Evolutionary conservation across 2,888 invertebrate genomes (phyloP).

Genomic region (Xanthorhoe designata): DNA sequence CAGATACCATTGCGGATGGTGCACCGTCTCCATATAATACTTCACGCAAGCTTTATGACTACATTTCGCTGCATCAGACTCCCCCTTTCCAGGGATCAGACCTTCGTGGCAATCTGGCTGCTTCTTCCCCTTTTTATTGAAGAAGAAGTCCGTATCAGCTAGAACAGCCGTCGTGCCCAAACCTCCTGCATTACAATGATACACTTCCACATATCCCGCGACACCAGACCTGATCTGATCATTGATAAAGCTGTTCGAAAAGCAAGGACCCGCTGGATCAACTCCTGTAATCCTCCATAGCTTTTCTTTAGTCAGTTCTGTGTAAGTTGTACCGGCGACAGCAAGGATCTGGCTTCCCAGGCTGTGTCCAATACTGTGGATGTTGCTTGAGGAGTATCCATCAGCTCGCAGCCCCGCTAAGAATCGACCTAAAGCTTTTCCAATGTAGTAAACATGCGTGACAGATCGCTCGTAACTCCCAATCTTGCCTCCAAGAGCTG

Average conservation of each 20-base stretch:
- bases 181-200: slow-evolving; percentile 86
- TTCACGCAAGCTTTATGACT: slow-evolving; percentile 76
- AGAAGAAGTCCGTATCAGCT: slow-evolving; percentile 86
- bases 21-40: slow-evolving; percentile 69
- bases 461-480: slow-evolving; percentile 77
- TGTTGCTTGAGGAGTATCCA: slow-evolving; percentile 68
- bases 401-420: slow-evolving; percentile 60
- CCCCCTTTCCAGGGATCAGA: slow-evolving; percentile 66
- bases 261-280: slow-evolving; percentile 80
- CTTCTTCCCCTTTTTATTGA: slow-evolving; percentile 83
- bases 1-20: slow-evolving; percentile 63
- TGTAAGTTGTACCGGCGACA: slow-evolving; percentile 62
- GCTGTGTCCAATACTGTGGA: slow-evolving; percentile 76
- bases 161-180: slow-evolving; percentile 80
- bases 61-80: slow-evolving; percentile 72
- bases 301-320: slow-evolving; percentile 64
- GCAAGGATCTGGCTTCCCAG: slow-evolving; percentile 76
- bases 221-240: slow-evolving; percentile 82
- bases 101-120: slow-evolving; percentile 83
- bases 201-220: slow-evolving; percentile 85
- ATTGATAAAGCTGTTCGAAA: slow-evolving; percentile 69
- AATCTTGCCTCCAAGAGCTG: slow-evolving; percentile 62
- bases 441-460: slow-evolving; percentile 66
- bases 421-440: slow-evolving; percentile 65
- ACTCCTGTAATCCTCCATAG: slow-evolving; percentile 72